Evolutionary conservation across 2,113 vertebrate genomes (phyloP), one percentile per base, ranked within the genome.

Genomic region (Chaetodon auriga): DNA sequence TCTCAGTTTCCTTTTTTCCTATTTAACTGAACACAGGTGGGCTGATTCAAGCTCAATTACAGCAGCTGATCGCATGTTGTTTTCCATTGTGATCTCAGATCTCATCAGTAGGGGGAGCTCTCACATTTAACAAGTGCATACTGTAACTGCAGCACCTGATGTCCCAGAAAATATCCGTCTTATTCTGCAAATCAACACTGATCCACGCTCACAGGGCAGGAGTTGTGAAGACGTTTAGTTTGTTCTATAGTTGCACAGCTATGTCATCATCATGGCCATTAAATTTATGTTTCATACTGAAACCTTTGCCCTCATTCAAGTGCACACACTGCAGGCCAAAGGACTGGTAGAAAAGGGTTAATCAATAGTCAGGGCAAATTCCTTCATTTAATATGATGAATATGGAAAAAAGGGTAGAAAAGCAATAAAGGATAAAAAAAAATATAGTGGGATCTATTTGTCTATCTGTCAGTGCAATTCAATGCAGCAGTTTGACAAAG

Each of bases 91-190:
- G 6, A 68, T 83, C 41, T 83, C 18, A 65, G 4, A 19, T 82
- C 15, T 68, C 14, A 70, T 30, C 93, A 92, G 84, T 38, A 93
- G 93, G 83, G 88, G 93, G 93, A 70, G 88, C 88, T 82, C 75
- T 91, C 79, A 89, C 75, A 88, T 92, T 81, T 89, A 58, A 60
- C 30, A 90, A 85, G 23, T 5, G 3, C 30, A 30, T 30, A 30
- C 30, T 30, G 30, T 30, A 15, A 63, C 69, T 36, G 15, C 51
- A n/a, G 38, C 0, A 12, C 35, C 55, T 60, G 46, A 49, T 38
- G 36, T 30, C 68, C 2, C 15, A 61, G 53, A 54, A 36, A 65
- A 49, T 1, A 14, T 70, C 13, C 19, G 23, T 51, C 25, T 68
- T 54, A 35, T 55, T 8, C 23, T 12, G 14, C 72, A 70, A 16